Conservation (phyloP, 1,140 invertebrate genomes). For the Scaptomyza hsui region DNA sequence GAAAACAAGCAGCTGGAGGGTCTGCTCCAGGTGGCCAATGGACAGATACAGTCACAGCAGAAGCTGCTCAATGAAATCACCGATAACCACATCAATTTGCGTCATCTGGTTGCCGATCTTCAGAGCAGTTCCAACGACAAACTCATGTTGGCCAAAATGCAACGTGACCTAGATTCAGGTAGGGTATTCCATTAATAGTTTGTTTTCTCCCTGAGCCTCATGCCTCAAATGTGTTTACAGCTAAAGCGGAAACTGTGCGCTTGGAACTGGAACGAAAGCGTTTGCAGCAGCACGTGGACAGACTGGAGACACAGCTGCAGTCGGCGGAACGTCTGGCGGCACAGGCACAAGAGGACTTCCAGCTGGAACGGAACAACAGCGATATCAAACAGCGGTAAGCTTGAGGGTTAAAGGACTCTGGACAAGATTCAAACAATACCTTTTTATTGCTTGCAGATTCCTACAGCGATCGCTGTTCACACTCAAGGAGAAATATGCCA, state of each 20-base stretch:
- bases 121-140: slow-evolving; percentile 78
- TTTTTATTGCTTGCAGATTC: slow-evolving; percentile 48
- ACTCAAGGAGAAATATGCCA: slow-evolving; percentile 80
- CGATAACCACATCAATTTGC: slow-evolving; percentile 79
- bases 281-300: slow-evolving; percentile 46
- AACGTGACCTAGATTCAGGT: slow-evolving; percentile 76
- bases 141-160: slow-evolving; percentile 72
- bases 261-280: slow-evolving; percentile 59
- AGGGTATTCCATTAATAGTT: not conserved
- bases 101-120: slow-evolving; percentile 81
- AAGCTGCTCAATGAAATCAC: slow-evolving; percentile 77
- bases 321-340: slow-evolving; percentile 33
- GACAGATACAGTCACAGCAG: slow-evolving; percentile 82
- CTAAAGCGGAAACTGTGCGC: slow-evolving; percentile 63
- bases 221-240: slow-evolving; percentile 25
- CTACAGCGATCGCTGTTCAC: slow-evolving; percentile 68
- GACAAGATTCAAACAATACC: too few species aligned
- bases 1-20: slow-evolving; percentile 84
- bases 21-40: slow-evolving; percentile 80
- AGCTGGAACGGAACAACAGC: slow-evolving; percentile 60
- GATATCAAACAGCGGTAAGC: slow-evolving; percentile 71
- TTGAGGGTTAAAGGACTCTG: too few species aligned
- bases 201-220: not conserved
- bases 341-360: slow-evolving; percentile 62
- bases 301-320: slow-evolving; percentile 40